Base-by-base conservation (phyloP, 2,888 invertebrate genomes). In the Trichacis sp. region DNA sequence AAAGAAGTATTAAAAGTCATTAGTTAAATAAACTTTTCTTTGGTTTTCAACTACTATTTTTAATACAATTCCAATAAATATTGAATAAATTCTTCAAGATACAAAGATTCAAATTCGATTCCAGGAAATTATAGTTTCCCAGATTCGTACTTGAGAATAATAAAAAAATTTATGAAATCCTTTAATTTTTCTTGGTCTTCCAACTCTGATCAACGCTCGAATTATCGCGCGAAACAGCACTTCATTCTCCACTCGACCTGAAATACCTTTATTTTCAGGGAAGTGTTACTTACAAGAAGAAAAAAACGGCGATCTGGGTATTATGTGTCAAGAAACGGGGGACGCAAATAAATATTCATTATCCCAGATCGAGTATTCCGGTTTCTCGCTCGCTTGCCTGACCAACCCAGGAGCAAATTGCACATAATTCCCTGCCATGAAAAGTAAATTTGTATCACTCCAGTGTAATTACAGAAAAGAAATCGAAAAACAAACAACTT, bases 381-480 rank as follows among this genome's bases (percentile, higher is more conserved):
- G 45, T 45, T 45, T 45, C 45, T 20, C 14, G 15, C 57, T 38
- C 40, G 14, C 40, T 40, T 40, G 40, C 15, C 15, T 12, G 15
- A 40, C 42, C 43, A 15, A 55, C 55, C 30, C 47, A 57, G 43
- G 58, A 46, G 51, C 50, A 60, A 56, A 56, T 64, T 52, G 19
- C 43, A 12, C 55, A 30, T 42, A 19, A 15, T 14, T n/a, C 38
- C 29, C n/a, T 9, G 18, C 1, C 15, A 19, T 11, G 43, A 43
- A 19, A 24, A 42, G 33, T 42, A 9, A 54, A 58, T 36, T 51
- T 42, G 58, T 45, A 57, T 62, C 50, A 53, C 12, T 36, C 36
- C 12, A 36, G 12, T 12, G 3, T 36, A 12, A 4, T 11, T 11
- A 36, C 36, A 36, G n/a, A n/a, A n/a, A n/a, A n/a, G n/a, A n/a